Evolutionary conservation across 2,113 vertebrate genomes (phyloP).

Genomic region (Rhadina sibilatrix): DNA sequence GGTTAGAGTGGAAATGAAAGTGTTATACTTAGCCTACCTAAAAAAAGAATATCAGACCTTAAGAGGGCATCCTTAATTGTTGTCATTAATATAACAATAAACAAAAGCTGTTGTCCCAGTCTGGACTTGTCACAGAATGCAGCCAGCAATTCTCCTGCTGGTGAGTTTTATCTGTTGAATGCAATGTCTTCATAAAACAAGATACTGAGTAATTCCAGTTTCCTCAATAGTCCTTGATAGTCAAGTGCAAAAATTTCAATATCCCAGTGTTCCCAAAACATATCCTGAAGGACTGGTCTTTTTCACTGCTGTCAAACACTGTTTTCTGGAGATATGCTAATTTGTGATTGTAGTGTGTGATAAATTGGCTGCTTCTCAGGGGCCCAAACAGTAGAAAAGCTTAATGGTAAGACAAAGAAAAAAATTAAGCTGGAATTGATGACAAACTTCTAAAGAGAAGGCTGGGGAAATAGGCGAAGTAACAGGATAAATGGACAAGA

Average conservation of each 20-base stretch:
- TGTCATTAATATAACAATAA: not conserved
- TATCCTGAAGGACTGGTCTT: not conserved
- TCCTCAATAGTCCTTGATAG: not conserved
- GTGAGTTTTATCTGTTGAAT: not conserved
- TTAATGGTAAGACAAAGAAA: not conserved
- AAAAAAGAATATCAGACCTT: not conserved
- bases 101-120: not conserved
- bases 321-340: not conserved
- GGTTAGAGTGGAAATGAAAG: conserved; percentile 28
- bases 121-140: not conserved
- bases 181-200: not conserved
- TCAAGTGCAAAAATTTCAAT: not conserved
- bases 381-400: not conserved
- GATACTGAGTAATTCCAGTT: not conserved
- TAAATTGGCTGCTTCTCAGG: not conserved
- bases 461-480: not conserved
- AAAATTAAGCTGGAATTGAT: not conserved
- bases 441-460: not conserved
- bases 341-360: not conserved
- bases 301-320: not conserved
- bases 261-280: not conserved
- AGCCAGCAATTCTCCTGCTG: not conserved
- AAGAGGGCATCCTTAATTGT: not conserved
- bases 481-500: not conserved
- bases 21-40: not conserved